Evolutionary conservation across 2,888 invertebrate species (phyloP).

Genomic region (Slavum lentiscoides): DNA sequence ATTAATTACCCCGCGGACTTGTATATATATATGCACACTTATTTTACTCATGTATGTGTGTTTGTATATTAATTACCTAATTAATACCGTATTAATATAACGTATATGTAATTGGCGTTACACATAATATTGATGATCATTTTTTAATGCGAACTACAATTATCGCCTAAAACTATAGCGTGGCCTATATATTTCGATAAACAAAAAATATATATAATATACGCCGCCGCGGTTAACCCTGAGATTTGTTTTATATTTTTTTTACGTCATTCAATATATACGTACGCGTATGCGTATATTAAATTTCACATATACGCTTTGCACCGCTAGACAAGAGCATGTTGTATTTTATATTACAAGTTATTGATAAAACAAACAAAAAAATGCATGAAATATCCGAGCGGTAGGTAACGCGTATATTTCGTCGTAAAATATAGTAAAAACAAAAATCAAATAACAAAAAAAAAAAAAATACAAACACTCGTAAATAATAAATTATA

Average conservation of each 20-base stretch:
- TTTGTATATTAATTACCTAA: background rate
- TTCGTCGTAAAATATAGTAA: too few relatives aligned
- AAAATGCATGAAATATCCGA: too few relatives aligned
- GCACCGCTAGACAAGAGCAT: too few relatives aligned
- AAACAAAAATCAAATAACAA: too few relatives aligned
- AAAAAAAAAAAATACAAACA: too few relatives aligned
- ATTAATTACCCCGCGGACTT: slow-evolving; percentile 24
- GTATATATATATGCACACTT: background rate
- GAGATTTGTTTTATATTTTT: slow-evolving; percentile 14
- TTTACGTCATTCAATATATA: too few relatives aligned
- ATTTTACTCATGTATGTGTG: background rate
- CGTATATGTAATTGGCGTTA: background rate
- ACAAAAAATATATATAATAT: background rate
- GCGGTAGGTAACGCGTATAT: too few relatives aligned
- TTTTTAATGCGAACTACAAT: background rate
- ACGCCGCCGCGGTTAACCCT: slow-evolving; percentile 25
- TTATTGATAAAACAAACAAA: too few relatives aligned
- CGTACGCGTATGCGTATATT: too few relatives aligned
- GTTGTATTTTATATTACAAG: too few relatives aligned
- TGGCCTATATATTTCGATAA: slow-evolving; percentile 38
- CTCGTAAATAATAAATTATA: too few relatives aligned
- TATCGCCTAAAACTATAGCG: slow-evolving; percentile 37
- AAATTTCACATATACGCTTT: too few relatives aligned
- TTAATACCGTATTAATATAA: background rate
- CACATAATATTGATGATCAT: slow-evolving; percentile 1